Evolutionary conservation across 2,113 vertebrate genomes (phyloP).

Genomic region (Pomatorhinus ruficollis): DNA sequence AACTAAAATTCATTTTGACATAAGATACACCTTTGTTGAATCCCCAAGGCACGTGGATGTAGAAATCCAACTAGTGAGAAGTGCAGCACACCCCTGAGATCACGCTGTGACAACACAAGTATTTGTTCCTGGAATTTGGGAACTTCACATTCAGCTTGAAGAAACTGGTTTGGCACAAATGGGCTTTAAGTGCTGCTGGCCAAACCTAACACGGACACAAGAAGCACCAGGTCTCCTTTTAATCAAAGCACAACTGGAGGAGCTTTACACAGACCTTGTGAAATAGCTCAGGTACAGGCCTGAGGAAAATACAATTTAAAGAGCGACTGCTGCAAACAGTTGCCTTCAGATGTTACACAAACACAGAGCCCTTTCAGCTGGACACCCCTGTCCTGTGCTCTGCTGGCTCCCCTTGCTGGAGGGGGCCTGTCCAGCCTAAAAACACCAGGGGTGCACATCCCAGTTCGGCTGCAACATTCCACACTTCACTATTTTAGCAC

Average conservation of each 20-base stretch:
- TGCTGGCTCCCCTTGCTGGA: not conserved
- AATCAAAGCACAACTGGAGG: not conserved
- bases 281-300: not conserved
- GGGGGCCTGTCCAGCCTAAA: not conserved
- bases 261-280: not conserved
- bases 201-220: not conserved
- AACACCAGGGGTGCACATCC: not conserved
- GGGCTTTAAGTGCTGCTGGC: not conserved
- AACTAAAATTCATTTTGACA: not conserved
- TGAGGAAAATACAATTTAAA: not conserved
- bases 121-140: not conserved
- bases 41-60: accelerated
- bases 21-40: not conserved
- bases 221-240: not conserved
- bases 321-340: not conserved
- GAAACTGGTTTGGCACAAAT: not conserved
- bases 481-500: not conserved
- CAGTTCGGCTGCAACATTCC: not conserved
- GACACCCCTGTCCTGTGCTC: not conserved
- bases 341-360: not conserved
- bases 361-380: not conserved
- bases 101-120: not conserved
- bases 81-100: not conserved
- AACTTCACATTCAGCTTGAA: not conserved
- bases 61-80: not conserved